These are phyloP conservation scores for Chymomyza caudatula DNA, from an alignment of 2,888 invertebrate species.

Conservation along the genomic window DNA sequence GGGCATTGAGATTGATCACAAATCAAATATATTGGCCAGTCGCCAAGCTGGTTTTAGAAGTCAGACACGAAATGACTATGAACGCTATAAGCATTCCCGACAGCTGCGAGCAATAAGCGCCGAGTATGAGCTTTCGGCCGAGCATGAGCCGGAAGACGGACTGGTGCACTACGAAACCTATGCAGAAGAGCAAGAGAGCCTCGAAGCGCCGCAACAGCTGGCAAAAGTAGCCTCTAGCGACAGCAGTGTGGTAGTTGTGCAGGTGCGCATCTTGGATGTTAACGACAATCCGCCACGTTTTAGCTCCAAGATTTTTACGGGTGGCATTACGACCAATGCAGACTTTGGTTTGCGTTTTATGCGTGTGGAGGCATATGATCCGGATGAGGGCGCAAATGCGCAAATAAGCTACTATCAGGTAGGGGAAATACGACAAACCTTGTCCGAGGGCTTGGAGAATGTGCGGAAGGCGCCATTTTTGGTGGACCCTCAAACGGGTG, in stretches of 20 bases:
- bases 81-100: conserved; percentile 68
- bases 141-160: conserved; percentile 18
- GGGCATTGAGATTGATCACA: conserved; percentile 39
- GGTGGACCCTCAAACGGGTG: conserved; percentile 88
- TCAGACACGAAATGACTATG: conserved; percentile 32
- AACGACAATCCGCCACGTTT: conserved; percentile 96
- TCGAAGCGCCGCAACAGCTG: neutral
- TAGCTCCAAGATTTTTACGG: conserved; percentile 89
- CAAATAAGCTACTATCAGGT: conserved; percentile 87
- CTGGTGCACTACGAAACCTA: conserved; percentile 41
- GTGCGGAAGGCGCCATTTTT: conserved; percentile 89
- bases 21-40: conserved; percentile 30
- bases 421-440: conserved; percentile 88
- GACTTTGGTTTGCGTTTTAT: conserved; percentile 93
- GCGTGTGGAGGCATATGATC: conserved; percentile 88
- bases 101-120: conserved; percentile 42
- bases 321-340: conserved; percentile 95
- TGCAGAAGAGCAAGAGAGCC: neutral
- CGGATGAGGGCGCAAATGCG: conserved; percentile 87
- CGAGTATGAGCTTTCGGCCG: conserved; percentile 25
- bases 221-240: conserved; percentile 72
- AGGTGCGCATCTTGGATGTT: conserved; percentile 87
- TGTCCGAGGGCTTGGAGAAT: conserved; percentile 91
- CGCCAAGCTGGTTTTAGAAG: conserved; percentile 33
- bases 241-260: conserved; percentile 85